Evolutionary conservation across 2,113 vertebrate genomes (phyloP).

Genomic region (Datnioides undecimradiatus): DNA sequence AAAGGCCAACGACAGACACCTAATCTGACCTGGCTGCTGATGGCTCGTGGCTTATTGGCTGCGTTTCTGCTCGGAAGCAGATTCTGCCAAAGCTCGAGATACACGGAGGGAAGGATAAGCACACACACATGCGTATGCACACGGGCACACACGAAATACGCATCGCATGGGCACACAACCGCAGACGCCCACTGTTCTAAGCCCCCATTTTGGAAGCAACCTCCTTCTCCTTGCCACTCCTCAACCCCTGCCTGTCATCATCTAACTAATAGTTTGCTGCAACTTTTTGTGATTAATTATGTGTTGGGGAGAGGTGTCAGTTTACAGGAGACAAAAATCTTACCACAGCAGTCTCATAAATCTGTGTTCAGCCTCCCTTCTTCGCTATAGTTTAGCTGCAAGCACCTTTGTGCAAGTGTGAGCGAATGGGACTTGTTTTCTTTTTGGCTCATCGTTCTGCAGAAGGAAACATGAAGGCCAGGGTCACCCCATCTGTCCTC

Average conservation of each 20-base stretch:
- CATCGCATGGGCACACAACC: conserved; percentile 20
- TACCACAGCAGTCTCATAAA: conserved; percentile 56
- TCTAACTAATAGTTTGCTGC: conserved; percentile 68
- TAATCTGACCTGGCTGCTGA: conserved; percentile 81
- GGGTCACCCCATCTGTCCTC: conserved; percentile 29
- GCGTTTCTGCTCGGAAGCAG: conserved; percentile 60
- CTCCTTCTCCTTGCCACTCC: conserved; percentile 42
- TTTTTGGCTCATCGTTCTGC: conserved; percentile 41
- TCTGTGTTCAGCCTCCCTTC: conserved; percentile 35
- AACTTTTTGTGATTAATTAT: conserved; percentile 77
- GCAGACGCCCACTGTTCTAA: conserved; percentile 39
- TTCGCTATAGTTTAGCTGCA: conserved; percentile 26
- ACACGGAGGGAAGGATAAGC: conserved; percentile 44
- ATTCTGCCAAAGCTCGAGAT: conserved; percentile 47
- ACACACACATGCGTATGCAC: conserved; percentile 2
- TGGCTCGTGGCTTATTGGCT: conserved; percentile 72
- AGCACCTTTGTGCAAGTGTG: conserved; percentile 35
- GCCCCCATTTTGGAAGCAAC: conserved; percentile 27
- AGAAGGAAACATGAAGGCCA: conserved; percentile 37
- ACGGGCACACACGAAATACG: conserved; percentile 3
- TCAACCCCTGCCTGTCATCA: conserved; percentile 56
- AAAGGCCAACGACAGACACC: conserved; percentile 76
- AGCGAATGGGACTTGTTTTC: conserved; percentile 12
- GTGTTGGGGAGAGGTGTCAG: conserved; percentile 69
- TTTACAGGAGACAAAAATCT: conserved; percentile 55